phyloP scores from a whole-genome alignment of 2,113 vertebrate species.

The Ictalurus furcatus region DNA sequence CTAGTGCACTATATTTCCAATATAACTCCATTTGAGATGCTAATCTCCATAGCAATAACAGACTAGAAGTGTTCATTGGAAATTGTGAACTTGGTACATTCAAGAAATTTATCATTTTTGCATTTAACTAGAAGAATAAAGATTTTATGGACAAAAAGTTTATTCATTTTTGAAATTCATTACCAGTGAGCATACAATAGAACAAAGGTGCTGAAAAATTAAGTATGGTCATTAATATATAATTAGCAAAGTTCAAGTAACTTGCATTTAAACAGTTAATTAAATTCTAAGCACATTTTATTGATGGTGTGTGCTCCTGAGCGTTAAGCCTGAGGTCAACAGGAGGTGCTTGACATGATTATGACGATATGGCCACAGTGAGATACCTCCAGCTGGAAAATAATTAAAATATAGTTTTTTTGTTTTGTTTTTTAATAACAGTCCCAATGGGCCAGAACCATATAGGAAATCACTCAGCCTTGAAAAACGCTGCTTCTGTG shows the following conservation, averaged over 20 bases:
- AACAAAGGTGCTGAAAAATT: neutral
- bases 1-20: neutral
- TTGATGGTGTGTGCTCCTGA: conserved; percentile 43
- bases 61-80: too few species aligned
- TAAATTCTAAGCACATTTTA: too few species aligned
- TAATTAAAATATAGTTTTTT: conserved; percentile 69
- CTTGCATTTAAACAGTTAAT: neutral
- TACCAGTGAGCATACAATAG: neutral
- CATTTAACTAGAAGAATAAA: neutral
- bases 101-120: neutral
- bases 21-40: neutral
- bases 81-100: too few species aligned
- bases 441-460: conserved; percentile 53
- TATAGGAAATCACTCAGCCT: conserved; percentile 54
- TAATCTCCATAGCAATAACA: neutral
- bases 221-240: neutral
- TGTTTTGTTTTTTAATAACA: conserved; percentile 70
- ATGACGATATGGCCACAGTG: conserved; percentile 66
- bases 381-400: conserved; percentile 67
- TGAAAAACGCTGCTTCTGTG: conserved; percentile 63
- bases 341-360: conserved; percentile 54
- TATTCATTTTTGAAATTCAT: neutral
- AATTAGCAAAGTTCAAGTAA: neutral
- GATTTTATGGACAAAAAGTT: neutral
- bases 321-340: conserved; percentile 34